phyloP scores from a whole-genome alignment of 2,888 invertebrate genomes.

The Brachylomia viminalis region DNA sequence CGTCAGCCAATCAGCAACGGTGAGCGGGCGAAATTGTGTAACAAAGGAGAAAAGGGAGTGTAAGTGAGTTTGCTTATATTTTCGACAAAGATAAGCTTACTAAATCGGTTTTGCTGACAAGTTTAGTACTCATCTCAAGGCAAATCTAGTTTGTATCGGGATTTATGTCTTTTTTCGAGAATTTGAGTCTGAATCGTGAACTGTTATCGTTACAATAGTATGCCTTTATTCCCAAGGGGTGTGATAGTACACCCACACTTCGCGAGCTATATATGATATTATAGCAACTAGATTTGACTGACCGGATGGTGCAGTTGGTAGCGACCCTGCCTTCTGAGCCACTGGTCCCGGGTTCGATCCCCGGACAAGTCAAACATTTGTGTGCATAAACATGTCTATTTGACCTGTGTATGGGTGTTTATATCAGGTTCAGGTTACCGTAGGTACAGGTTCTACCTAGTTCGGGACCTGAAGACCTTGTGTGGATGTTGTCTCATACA shows the following conservation, averaged over 20 bases:
- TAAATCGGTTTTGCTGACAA: not conserved
- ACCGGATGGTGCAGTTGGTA: too few relatives aligned
- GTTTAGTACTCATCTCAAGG: not conserved
- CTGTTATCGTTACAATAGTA: not conserved
- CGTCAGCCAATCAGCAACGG: conserved; percentile 40
- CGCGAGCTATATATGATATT: not conserved
- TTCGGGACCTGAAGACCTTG: too few relatives aligned
- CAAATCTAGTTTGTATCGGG: not conserved
- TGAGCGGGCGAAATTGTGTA: conserved; percentile 26
- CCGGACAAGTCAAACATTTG: too few relatives aligned
- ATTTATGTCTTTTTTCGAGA: conserved; percentile 1
- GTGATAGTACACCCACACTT: not conserved
- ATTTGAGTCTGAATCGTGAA: conserved; percentile 10
- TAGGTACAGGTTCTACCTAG: too few relatives aligned
- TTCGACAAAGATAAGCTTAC: not conserved
- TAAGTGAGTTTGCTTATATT: not conserved
- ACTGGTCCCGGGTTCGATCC: too few relatives aligned
- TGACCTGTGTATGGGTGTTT: too few relatives aligned
- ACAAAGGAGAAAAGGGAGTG: not conserved
- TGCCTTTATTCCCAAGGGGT: not conserved
- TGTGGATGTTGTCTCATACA: too few relatives aligned
- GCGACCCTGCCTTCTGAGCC: too few relatives aligned
- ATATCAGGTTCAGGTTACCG: too few relatives aligned
- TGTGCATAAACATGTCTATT: too few relatives aligned
- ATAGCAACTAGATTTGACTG: too few relatives aligned